Base-by-base conservation (phyloP, 2,888 invertebrate genomes). In the Branchellion lobata region DNA sequence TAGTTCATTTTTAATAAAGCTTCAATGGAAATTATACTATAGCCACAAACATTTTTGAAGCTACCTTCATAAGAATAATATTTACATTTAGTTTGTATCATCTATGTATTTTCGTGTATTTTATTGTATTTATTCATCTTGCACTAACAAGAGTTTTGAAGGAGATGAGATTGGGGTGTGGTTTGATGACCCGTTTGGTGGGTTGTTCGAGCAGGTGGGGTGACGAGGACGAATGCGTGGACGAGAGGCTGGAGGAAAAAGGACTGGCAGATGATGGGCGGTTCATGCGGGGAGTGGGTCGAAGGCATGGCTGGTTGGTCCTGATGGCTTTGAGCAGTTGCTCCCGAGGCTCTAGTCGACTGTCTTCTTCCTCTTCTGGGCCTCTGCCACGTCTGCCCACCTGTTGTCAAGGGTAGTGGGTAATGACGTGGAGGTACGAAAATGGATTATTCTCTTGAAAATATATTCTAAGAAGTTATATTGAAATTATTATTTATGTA, bases 181-280 rank as follows among this genome's bases (percentile, higher is more conserved):
- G 93, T 90, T 93, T 93, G 89, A 94, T 94, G 85, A 94, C 91
- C 85, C 92, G 90, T 85, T 91, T 87, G 34, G 86, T 88, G 86
- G 91, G 90, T 80, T 83, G 83, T 14, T 90, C 85, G 53, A 84
- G 84, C 29, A 84, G 83, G 79, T 85, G 61, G 84, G 84, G 27
- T 83, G 83, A 79, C 85, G 72, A 85, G 84, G 14, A 86, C 78
- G 76, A 83, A 84, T 40, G 85, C 85, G 77, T 86, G 80, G 14
- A 86, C 85, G 1, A 85, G 85, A 80, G 85, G 85, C 72, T 86
- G 75, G 27, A 68, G 34, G 78, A 36, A 1, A n/a, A 21, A 11
- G 27, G 31, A 29, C 29, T n/a, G n/a, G 29, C 8, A 14, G 5
- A n/a, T 33, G 74, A 78, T 24, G 3, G n/a, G 80, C 78, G 24